Evolutionary conservation across 1,140 invertebrate genomes (phyloP), one percentile per base, ranked within the genome.

Genomic region (Diachasmimorpha longicaudata): DNA sequence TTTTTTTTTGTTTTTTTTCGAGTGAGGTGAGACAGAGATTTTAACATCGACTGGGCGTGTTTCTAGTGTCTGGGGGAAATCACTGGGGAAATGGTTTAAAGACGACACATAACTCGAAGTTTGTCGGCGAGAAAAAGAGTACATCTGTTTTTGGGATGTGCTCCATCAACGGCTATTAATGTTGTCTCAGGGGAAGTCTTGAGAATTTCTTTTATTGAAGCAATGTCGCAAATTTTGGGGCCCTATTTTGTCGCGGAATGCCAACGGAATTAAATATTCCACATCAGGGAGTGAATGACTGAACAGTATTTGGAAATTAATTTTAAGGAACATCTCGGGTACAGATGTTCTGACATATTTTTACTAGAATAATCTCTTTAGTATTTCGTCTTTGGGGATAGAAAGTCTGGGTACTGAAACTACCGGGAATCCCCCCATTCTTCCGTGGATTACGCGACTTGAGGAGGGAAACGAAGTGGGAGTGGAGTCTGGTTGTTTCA

Each of bases 41-140:
- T 11, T 55, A 73, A 73, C 71, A 73, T 73, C 71, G 52, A 39
- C 52, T 73, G 55, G 71, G 71, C 71, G 71, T 73, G 71, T 73
- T 55, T n/a, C 14, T 42, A 70, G n/a, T 37, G 66, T 68, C 68
- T 23, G n/a, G n/a, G n/a, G 68, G 21, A 46, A 44, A 70, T 58
- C n/a, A 52, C 31, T 37, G 31, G 14, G 39, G 42, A 71, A 71
- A 71, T 42, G 44, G 19, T 63, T 63, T 63, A 63, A 63, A 63
- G 58, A 63, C 58, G n/a, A 19, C 58, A 63, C 58, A 63, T 63
- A 72, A 69, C 67, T 44, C 9, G 10, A 13, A 16, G 67, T 69
- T 4, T 16, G 31, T 52, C 23, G 66, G 14, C 1, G 37, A 19
- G 14, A 70, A 70, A 71, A 71, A 23, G 44, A 48, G 21, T 68